Percentiles rank a stretch among this genome's conserved stretches.
These are phyloP conservation scores for Dallia pectoralis DNA, from an alignment of 2,797 vertebrate genomes.

Conservation along the genomic window DNA sequence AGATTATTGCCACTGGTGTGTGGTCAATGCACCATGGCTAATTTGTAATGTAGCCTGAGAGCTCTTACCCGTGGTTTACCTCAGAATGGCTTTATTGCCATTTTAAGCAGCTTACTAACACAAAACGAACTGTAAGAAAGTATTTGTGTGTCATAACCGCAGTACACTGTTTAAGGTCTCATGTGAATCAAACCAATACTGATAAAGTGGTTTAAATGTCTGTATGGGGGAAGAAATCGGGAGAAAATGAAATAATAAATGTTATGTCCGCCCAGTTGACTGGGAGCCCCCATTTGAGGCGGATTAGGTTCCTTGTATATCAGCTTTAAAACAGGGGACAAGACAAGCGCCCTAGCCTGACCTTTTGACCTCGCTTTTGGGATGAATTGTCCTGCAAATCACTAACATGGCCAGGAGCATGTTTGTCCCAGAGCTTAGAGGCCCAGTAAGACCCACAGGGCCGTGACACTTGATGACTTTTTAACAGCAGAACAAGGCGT, in stretches of 20 bases:
- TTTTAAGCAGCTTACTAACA: no score
- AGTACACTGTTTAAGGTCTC: no score
- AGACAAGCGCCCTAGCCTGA: slow-evolving; percentile 74
- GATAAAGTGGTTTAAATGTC: slow-evolving; percentile 6
- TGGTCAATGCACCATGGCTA: no score
- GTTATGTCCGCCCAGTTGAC: slow-evolving; percentile 55
- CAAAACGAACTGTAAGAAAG: no score
- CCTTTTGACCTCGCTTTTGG: slow-evolving; percentile 77
- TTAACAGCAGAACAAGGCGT: slow-evolving; percentile 62
- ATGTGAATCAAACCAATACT: slow-evolving; percentile 12
- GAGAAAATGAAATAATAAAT: slow-evolving; percentile 42
- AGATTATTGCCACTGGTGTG: no score
- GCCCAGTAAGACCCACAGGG: slow-evolving; percentile 67
- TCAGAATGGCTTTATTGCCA: no score
- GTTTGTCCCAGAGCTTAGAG: slow-evolving; percentile 75
- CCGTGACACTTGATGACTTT: slow-evolving; percentile 64
- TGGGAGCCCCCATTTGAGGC: slow-evolving; percentile 66
- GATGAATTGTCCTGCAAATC: slow-evolving; percentile 86
- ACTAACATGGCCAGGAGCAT: slow-evolving; percentile 76
- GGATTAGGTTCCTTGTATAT: slow-evolving; percentile 81
- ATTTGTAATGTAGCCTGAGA: no score
- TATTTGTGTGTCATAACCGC: no score
- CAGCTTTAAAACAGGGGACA: slow-evolving; percentile 71
- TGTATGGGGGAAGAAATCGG: background rate
- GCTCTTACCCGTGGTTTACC: no score